A percentile compares a stretch with the other conserved stretches of the same genome.
These are phyloP conservation scores for Meandrusa payeni DNA, from an alignment of 2,888 invertebrate genomes.

Conservation along the genomic window DNA sequence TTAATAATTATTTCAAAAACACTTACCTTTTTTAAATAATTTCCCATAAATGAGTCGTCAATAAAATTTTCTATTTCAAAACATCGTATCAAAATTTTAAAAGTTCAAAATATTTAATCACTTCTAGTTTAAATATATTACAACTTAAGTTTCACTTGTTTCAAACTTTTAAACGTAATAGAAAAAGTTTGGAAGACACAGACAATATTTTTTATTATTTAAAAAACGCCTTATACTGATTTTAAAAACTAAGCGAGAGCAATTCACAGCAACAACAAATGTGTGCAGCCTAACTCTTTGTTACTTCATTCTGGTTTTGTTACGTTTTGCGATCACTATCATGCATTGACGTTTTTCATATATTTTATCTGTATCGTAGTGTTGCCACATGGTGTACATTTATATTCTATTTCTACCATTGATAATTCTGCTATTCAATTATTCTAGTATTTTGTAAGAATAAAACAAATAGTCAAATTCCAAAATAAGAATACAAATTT, in stretches of 20 bases:
- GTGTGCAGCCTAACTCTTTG: conserved; percentile 7
- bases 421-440: no score
- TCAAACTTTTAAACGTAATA: background rate
- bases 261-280: conserved; percentile 10
- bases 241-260: conserved; percentile 6
- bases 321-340: background rate
- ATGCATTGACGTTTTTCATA: background rate
- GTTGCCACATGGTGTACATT: no score
- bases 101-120: conserved; percentile 1
- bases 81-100: conserved; percentile 22
- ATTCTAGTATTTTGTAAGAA: no score
- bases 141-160: background rate
- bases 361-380: background rate
- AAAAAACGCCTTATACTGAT: background rate
- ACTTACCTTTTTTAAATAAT: conserved; percentile 29
- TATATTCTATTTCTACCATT: no score
- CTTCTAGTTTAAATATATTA: background rate
- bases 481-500: no score
- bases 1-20: conserved; percentile 2
- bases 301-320: conserved; percentile 8
- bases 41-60: conserved; percentile 31
- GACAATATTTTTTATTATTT: conserved; percentile 1
- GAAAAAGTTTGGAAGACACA: no score
- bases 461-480: no score
- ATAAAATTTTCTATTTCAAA: conserved; percentile 24